Conservation (phyloP, 2,797 vertebrate species). For the Sus cebifrons region DNA sequence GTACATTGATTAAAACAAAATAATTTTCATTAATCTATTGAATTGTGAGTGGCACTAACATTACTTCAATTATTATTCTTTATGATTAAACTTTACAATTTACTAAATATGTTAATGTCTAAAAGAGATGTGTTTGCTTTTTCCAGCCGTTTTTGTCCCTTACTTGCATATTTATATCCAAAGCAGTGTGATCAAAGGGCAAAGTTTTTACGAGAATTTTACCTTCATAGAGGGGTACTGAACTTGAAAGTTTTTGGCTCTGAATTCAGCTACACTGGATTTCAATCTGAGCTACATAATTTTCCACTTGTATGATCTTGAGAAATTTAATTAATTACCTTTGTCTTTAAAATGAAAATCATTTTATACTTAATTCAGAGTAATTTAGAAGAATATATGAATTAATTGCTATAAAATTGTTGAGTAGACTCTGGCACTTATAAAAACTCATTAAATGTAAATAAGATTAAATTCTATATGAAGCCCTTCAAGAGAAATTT, state of each 20-base stretch:
- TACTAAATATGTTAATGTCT: neutral
- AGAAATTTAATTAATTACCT: neutral
- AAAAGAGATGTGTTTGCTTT: neutral
- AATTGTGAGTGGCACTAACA: neutral
- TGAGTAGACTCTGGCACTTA: neutral
- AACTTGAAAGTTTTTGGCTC: neutral
- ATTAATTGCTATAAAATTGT: neutral
- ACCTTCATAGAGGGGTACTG: neutral
- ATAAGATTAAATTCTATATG: neutral
- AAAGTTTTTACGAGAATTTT: neutral
- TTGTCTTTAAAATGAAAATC: conserved; percentile 40
- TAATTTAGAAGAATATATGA: neutral
- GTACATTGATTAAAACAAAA: neutral
- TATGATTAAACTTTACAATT: neutral
- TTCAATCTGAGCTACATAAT: neutral
- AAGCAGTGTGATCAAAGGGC: neutral
- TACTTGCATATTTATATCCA: neutral
- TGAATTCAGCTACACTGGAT: neutral
- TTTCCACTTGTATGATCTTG: neutral
- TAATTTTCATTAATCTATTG: neutral
- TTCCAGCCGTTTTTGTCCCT: neutral
- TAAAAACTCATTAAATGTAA: conserved; percentile 4
- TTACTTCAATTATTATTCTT: neutral
- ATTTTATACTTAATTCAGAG: neutral
- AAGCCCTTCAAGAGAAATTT: neutral